Evolutionary conservation across 2,797 vertebrate genomes (phyloP).

Genomic region (Lophius americanus): DNA sequence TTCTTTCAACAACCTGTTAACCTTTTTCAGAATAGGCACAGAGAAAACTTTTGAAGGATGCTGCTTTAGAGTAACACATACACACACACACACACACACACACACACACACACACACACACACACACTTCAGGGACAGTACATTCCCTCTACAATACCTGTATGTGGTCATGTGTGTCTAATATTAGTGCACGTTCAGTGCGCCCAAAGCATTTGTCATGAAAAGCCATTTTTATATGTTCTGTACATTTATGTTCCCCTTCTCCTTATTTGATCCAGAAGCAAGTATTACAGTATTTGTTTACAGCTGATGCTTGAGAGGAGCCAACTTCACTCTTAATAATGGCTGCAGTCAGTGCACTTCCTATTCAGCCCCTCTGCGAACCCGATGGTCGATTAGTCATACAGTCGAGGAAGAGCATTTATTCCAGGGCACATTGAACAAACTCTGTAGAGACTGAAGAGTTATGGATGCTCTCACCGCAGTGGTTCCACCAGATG

Average conservation of each 20-base stretch:
- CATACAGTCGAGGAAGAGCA: conserved; percentile 21
- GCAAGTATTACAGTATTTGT: conserved; percentile 6
- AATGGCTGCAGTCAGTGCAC: conserved; percentile 13
- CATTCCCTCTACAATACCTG: not conserved
- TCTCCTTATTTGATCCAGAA: conserved; percentile 14
- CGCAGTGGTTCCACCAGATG: conserved; percentile 13
- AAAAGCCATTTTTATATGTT: conserved; percentile 29
- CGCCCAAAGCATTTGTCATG: conserved; percentile 1
- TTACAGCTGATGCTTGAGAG: conserved; percentile 23
- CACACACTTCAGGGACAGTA: not conserved
- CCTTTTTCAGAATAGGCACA: not conserved
- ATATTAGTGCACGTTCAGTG: not conserved
- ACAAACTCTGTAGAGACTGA: conserved; percentile 17
- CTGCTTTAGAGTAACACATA: too few species aligned
- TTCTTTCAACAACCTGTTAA: conserved; percentile 1
- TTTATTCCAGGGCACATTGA: conserved; percentile 24
- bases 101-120: too few species aligned
- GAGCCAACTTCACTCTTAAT: conserved; percentile 8
- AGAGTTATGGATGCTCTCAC: conserved; percentile 7
- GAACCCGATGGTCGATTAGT: conserved; percentile 30
- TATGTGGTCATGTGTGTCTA: conserved; percentile 8
- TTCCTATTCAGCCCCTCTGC: conserved; percentile 6
- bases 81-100: too few species aligned
- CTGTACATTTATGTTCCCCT: conserved; percentile 2
- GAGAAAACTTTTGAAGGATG: not conserved